Evolutionary conservation across 1,140 invertebrate genomes (phyloP).

Genomic region (Tetranychus cinnabarinus): DNA sequence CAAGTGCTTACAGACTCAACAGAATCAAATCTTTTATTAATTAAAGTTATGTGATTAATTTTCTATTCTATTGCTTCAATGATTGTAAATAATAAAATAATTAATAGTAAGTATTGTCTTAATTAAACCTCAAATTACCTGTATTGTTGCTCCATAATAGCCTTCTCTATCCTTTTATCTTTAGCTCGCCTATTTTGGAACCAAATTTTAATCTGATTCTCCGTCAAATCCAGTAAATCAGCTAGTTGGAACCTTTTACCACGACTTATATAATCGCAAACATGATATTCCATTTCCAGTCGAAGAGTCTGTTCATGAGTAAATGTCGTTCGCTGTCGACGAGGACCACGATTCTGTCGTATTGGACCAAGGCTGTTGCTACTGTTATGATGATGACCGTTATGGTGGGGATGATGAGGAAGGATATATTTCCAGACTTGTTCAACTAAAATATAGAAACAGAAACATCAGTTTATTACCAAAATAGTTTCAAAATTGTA

Average conservation of each 20-base stretch:
- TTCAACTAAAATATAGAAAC: no score
- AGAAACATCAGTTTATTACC: no score
- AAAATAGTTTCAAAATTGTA: no score
- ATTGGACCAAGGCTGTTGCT: no score
- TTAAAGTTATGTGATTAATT: no score
- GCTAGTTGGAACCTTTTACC: conserved; percentile 63
- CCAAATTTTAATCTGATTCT: conserved; percentile 87
- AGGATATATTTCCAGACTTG: no score
- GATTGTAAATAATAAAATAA: not conserved
- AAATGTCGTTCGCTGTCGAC: conserved; percentile 78
- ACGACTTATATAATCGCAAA: conserved; percentile 49
- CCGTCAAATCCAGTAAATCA: conserved; percentile 48
- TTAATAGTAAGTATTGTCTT: not conserved
- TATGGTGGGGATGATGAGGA: no score
- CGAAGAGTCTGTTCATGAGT: conserved; percentile 71
- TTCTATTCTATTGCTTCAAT: not conserved
- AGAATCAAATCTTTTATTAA: no score
- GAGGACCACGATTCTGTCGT: conserved; percentile 6
- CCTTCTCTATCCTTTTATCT: conserved; percentile 85
- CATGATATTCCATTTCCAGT: conserved; percentile 61
- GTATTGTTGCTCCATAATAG: conserved; percentile 75
- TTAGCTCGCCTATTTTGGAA: conserved; percentile 86
- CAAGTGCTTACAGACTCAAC: no score
- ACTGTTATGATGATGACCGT: no score
- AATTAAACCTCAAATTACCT: conserved; percentile 30